Conservation (phyloP, 2,113 vertebrate species). For the Epinephelus moara region DNA sequence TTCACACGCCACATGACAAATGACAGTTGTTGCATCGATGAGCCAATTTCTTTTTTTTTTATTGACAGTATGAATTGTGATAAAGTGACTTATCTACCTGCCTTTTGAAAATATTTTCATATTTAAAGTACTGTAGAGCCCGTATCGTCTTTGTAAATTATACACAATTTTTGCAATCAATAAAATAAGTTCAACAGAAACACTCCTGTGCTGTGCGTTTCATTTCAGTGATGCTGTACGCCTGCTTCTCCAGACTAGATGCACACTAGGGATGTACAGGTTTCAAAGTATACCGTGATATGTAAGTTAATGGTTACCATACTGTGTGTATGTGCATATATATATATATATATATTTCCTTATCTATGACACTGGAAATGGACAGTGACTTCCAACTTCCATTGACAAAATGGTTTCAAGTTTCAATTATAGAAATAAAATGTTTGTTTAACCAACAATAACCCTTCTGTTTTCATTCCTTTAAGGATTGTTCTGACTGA, state of each 20-base stretch:
- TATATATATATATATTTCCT: no score
- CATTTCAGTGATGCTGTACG: neutral
- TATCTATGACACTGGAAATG: no score
- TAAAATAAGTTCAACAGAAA: conserved; percentile 70
- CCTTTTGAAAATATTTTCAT: conserved; percentile 71
- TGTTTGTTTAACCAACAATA: no score
- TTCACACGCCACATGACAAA: conserved; percentile 66
- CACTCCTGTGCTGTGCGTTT: neutral
- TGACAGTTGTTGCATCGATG: conserved; percentile 78
- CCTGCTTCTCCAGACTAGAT: neutral
- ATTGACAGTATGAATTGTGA: conserved; percentile 73
- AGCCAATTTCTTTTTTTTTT: conserved; percentile 78
- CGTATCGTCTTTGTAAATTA: conserved; percentile 77
- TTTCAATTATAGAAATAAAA: no score
- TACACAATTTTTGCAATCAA: conserved; percentile 78
- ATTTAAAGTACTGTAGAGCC: conserved; percentile 81
- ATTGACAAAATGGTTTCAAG: no score
- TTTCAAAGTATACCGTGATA: no score
- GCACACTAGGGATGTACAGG: neutral
- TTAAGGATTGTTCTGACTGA: no score
- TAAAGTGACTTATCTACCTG: conserved; percentile 65
- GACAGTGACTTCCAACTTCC: no score
- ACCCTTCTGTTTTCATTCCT: no score
- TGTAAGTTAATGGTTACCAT: no score
- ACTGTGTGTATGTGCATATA: no score